Evolutionary conservation across 2,113 vertebrate species (phyloP), one percentile per base, ranked within the genome.

Genomic region (Beaufortia kweichowensis): DNA sequence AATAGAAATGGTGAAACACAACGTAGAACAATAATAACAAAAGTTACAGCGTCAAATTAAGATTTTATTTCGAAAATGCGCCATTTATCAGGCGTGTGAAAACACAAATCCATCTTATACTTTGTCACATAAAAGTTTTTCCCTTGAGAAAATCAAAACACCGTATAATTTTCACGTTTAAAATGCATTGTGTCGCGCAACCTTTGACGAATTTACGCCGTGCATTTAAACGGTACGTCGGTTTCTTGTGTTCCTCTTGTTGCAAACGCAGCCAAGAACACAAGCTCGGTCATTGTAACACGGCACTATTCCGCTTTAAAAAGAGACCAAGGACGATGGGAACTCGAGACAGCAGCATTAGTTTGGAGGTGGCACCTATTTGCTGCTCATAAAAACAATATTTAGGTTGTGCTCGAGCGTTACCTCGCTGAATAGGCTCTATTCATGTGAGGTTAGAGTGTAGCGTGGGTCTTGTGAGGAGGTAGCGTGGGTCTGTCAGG

Each of bases 351-450:
- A 90, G 92, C 90, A 81, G 89, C 92, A 90, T 93, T 84, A 66
- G 93, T 90, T 86, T 88, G 92, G 92, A 92, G 92, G 77, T 75
- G 90, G 85, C 92, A 90, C 92, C 93, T 88, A 93, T 93, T 94
- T 93, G 90, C 91, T 89, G 91, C 91, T 92, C 88, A 95, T 95
- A 92, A 94, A 73, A 92, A 94, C 93, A 93, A 90, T 94, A 93
- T 94, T 95, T 94, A 92, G 92, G 92, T 94, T 93, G 92, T 92
- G 92, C 75, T 73, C 63, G 86, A 89, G 90, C 91, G 91, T 86
- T 91, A 92, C 90, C 92, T 93, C 91, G 88, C 90, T 93, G 94
- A 92, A 79, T 87, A 65, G 80, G 84, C 56, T 33, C 91, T 90
- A 94, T 94, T 94, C 92, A 94, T 86, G 77, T 17, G 1, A 90